Percentiles rank a stretch among this genome's conserved stretches.
Conservation (phyloP, 2,888 invertebrate species). For the Opisthograptis luteolata region DNA sequence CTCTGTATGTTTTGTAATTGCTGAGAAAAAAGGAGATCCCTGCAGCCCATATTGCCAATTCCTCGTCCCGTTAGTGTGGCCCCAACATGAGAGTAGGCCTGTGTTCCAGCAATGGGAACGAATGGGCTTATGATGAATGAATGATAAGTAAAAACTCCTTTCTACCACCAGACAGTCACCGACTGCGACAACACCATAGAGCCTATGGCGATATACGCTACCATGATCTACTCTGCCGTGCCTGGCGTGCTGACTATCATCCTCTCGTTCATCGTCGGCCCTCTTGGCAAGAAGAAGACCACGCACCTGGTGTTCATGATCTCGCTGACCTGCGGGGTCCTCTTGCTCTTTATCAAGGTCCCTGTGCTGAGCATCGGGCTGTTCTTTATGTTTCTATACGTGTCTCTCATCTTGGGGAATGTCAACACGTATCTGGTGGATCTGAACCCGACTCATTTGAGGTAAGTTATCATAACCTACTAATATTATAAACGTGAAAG, state of each 20-base stretch:
- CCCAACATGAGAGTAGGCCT: no score
- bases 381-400: conserved; percentile 66
- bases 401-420: conserved; percentile 65
- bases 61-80: no score
- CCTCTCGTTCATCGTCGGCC: conserved; percentile 60
- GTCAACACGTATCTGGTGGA: conserved; percentile 71
- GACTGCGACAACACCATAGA: conserved; percentile 62
- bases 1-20: no score
- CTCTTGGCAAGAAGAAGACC: conserved; percentile 59
- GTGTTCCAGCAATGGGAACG: no score
- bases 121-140: no score
- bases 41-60: no score
- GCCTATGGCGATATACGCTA: conserved; percentile 62
- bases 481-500: not conserved
- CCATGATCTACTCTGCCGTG: conserved; percentile 63
- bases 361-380: conserved; percentile 63
- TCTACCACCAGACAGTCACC: conserved; percentile 46
- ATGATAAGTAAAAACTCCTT: no score
- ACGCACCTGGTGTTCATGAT: conserved; percentile 56
- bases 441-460: conserved; percentile 69
- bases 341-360: conserved; percentile 56
- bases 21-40: no score
- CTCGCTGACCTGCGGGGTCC: conserved; percentile 50
- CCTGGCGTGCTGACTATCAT: conserved; percentile 52
- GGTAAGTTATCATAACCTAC: conserved; percentile 44